phyloP scores from a whole-genome alignment of 1,140 invertebrate genomes.

The Helicoverpa armigera region DNA sequence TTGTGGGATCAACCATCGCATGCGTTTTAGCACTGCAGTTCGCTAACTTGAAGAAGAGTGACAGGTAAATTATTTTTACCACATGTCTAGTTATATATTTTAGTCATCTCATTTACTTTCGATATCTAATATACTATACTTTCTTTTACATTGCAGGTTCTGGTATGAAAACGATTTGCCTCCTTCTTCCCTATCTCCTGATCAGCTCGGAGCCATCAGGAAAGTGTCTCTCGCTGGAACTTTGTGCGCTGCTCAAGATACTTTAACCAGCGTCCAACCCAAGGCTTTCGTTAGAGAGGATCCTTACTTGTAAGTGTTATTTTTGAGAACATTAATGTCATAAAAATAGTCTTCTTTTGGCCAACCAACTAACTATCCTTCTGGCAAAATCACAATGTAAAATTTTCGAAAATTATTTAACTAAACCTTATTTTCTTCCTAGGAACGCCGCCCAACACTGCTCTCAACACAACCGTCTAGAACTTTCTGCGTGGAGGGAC shows the following conservation, averaged over 20 bases:
- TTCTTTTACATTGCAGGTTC: conserved; percentile 87
- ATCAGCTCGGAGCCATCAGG: conserved; percentile 95
- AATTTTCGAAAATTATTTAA: too few relatives aligned
- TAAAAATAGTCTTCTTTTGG: too few relatives aligned
- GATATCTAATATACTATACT: too few relatives aligned
- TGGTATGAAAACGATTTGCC: conserved; percentile 99
- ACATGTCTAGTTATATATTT: too few relatives aligned
- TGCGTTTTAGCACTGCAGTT: conserved; percentile 95
- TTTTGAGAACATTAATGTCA: too few relatives aligned
- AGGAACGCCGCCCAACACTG: conserved; percentile 94
- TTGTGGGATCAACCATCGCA: conserved; percentile 95
- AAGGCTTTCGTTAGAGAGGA: conserved; percentile 96
- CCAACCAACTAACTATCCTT: too few relatives aligned
- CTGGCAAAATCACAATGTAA: too few relatives aligned
- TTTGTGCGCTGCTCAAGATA: conserved; percentile 93
- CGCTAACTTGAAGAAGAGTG: conserved; percentile 91
- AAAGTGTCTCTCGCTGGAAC: conserved; percentile 94
- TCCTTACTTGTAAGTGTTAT: conserved; percentile 91
- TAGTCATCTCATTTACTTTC: too few relatives aligned
- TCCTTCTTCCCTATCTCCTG: conserved; percentile 93
- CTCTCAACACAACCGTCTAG: conserved; percentile 89
- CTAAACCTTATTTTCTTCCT: too few relatives aligned
- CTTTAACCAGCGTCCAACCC: conserved; percentile 90
- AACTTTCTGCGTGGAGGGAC: conserved; percentile 89
- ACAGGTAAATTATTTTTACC: conserved; percentile 80